These are phyloP conservation scores for Pyrrhura leucotis DNA, from an alignment of 2,797 vertebrate genomes.

Conservation along the genomic window DNA sequence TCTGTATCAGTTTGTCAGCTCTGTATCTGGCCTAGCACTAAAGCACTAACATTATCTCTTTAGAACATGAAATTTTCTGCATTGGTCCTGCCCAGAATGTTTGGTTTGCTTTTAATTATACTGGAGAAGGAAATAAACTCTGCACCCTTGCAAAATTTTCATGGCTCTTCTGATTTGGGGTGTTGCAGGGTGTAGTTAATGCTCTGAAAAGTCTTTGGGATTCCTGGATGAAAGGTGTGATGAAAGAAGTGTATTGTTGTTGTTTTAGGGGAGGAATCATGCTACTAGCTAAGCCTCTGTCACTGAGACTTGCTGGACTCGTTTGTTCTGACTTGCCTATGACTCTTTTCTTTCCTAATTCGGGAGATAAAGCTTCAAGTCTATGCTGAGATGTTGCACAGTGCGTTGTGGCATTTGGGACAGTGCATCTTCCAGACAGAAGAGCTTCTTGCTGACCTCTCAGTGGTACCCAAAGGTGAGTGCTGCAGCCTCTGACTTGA, in stretches of 20 bases:
- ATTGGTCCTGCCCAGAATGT: not conserved
- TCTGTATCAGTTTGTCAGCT: not conserved
- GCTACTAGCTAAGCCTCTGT: slow-evolving; percentile 64
- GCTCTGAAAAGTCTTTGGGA: slow-evolving; percentile 55
- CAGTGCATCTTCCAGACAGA: not conserved
- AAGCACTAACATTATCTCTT: not conserved
- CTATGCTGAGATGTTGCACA: slow-evolving; percentile 64
- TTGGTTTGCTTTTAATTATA: slow-evolving; percentile 38
- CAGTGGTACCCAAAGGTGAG: slow-evolving; percentile 31
- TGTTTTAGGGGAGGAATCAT: slow-evolving; percentile 72
- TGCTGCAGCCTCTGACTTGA: not conserved
- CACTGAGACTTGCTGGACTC: slow-evolving; percentile 73
- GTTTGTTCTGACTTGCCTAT: slow-evolving; percentile 75
- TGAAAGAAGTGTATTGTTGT: slow-evolving; percentile 70
- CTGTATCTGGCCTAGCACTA: not conserved
- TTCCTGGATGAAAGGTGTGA: slow-evolving; percentile 71
- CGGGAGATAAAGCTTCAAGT: slow-evolving; percentile 71
- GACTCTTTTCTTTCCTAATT: slow-evolving; percentile 76
- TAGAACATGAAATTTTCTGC: not conserved
- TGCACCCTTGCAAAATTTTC: slow-evolving; percentile 46
- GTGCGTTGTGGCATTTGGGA: slow-evolving; percentile 41
- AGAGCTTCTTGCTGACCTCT: not conserved
- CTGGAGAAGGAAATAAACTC: slow-evolving; percentile 59
- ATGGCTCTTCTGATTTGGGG: slow-evolving; percentile 51
- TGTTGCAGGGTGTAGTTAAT: slow-evolving; percentile 72